phyloP scores from a whole-genome alignment of 2,888 invertebrate genomes.

The Eupeodes latifasciatus region DNA sequence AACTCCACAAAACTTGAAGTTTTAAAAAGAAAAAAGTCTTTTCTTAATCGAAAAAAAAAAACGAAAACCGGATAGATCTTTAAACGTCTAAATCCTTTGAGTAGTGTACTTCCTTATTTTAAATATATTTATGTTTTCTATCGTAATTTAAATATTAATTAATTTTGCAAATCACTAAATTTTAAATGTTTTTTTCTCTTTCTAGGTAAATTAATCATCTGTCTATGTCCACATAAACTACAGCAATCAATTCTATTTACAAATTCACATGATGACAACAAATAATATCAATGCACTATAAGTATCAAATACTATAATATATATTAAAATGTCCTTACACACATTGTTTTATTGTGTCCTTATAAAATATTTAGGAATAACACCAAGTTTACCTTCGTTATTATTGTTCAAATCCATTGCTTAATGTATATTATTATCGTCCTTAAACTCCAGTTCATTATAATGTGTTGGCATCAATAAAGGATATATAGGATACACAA shows the following conservation, averaged over 20 bases:
- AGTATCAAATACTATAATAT: background rate
- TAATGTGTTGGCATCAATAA: conserved; percentile 7
- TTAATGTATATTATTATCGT: background rate
- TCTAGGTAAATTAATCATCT: conserved; percentile 10
- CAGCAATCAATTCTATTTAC: background rate
- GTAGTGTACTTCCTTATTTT: no score
- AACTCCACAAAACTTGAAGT: no score
- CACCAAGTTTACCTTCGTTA: conserved; percentile 21
- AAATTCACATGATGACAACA: conserved; percentile 9
- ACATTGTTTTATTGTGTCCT: background rate
- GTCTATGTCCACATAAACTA: background rate
- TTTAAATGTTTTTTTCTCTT: conserved; percentile 16
- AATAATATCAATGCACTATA: background rate
- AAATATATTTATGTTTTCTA: no score
- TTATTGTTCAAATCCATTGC: background rate
- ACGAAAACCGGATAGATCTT: no score
- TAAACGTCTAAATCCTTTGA: no score
- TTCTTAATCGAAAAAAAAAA: no score
- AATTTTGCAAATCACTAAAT: no score
- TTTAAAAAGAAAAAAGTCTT: no score
- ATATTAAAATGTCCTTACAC: background rate
- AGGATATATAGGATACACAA: background rate
- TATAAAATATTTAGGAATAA: conserved; percentile 15
- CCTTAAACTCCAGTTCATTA: background rate
- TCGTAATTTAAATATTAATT: no score